phyloP scores from a whole-genome alignment of 2,888 invertebrate species.

The Lasiommata megera region DNA sequence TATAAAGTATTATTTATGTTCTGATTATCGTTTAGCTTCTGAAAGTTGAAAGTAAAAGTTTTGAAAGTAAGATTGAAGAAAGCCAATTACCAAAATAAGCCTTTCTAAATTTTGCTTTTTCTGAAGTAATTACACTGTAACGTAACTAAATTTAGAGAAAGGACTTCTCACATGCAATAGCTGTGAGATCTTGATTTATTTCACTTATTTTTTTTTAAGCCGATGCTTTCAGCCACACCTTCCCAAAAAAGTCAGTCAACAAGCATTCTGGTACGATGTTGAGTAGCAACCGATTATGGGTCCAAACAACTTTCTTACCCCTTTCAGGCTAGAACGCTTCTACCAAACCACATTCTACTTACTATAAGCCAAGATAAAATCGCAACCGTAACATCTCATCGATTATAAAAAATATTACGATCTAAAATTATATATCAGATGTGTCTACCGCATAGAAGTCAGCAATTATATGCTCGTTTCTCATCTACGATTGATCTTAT shows the following conservation, averaged over 20 bases:
- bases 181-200: constrained; percentile 32
- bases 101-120: constrained; percentile 51
- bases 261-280: too few species aligned
- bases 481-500: background rate
- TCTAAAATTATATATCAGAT: background rate
- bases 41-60: constrained; percentile 26
- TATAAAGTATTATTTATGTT: background rate
- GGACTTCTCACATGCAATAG: constrained; percentile 42
- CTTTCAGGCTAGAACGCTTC: too few species aligned
- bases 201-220: background rate
- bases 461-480: background rate
- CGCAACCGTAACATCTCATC: too few species aligned
- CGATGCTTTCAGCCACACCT: background rate
- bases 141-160: constrained; percentile 58
- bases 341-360: too few species aligned
- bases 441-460: background rate
- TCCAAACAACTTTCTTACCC: too few species aligned
- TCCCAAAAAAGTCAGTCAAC: too few species aligned
- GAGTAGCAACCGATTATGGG: too few species aligned
- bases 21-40: constrained; percentile 6
- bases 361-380: too few species aligned
- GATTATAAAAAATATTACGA: background rate
- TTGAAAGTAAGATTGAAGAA: background rate
- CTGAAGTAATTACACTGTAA: constrained; percentile 42
- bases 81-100: constrained; percentile 28